Evolutionary conservation across 1,140 invertebrate species (phyloP), one percentile per base, ranked within the genome.

Genomic region (Bombus waltoni): DNA sequence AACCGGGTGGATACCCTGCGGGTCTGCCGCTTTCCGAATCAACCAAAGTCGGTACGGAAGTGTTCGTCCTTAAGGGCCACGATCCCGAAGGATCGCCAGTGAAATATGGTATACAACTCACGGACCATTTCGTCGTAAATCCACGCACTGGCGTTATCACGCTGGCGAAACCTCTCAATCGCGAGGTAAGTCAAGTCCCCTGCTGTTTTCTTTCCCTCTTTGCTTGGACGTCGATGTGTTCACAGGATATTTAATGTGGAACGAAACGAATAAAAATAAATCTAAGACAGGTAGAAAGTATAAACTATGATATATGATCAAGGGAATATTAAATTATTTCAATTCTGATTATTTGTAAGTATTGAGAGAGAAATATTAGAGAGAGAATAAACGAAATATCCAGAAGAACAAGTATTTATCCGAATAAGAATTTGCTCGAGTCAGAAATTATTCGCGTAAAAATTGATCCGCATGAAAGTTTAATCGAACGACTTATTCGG

Each of bases 61-160:
- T 98, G 42, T 98, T 97, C 93, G 97, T 95, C 28, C 94, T 98
- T 68, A 96, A 97, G 92, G 98, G 97, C 18, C 95, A 96, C 25
- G 98, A 98, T 96, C 98, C 98, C 4, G 98, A 98, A 93, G 97
- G 96, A 71, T 96, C 97, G 25, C 93, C 95, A 5, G 95, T 97
- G 75, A 95, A 96, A 91, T 98, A 97, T 93, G 97, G 97, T 38
- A 96, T 98, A 59, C 96, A 97, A 79, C 97, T 98, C 11, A 98
- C 98, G 8, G 97, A 98, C 93, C 96, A 97, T 89, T 97, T 98
- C 89, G 95, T 95, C 68, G 98, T 98, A 3, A 96, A 98, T 95
- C 95, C 97, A 15, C 94, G 94, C n/a, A 97, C 97, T 1, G 98
- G 98, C 28, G 96, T 97, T 77, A 97, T 98, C 47, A 98, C 96